phyloP scores from a whole-genome alignment of 35 echinoderm and acorn worm genomes.

The Lytechinus pictus region DNA sequence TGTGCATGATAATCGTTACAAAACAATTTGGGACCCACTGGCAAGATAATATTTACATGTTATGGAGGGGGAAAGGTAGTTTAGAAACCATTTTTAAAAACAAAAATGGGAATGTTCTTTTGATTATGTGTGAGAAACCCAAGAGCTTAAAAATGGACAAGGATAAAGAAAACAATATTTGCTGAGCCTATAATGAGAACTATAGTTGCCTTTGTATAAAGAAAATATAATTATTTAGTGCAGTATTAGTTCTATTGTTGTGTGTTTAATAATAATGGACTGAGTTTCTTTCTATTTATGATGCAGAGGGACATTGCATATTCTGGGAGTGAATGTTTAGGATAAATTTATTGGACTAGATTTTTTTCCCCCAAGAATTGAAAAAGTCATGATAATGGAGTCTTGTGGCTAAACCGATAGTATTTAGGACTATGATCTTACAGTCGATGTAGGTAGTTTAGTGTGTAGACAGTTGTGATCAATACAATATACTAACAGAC shows the following conservation, averaged over 20 bases:
- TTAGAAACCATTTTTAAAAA: too few relatives aligned
- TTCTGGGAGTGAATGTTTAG: not conserved
- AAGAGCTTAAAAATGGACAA: not conserved
- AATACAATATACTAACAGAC: not conserved
- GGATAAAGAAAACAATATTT: not conserved
- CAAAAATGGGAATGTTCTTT: not conserved
- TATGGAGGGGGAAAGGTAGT: too few relatives aligned
- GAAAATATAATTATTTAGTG: not conserved
- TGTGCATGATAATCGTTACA: too few relatives aligned
- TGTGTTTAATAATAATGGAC: not conserved
- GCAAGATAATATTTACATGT: too few relatives aligned
- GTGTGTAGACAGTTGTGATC: not conserved
- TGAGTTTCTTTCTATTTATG: not conserved
- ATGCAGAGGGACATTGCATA: not conserved
- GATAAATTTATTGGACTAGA: not conserved
- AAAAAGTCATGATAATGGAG: not conserved
- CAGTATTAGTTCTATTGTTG: not conserved
- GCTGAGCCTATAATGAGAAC: not conserved
- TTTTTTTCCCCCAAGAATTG: not conserved
- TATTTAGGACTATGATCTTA: not conserved
- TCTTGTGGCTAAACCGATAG: not conserved
- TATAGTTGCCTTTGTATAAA: slow-evolving; percentile 20
- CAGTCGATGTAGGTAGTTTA: not conserved
- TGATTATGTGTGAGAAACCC: not conserved
- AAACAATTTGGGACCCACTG: too few relatives aligned